Evolutionary conservation across 2,888 invertebrate species (phyloP).

Genomic region (Ctena decussata): DNA sequence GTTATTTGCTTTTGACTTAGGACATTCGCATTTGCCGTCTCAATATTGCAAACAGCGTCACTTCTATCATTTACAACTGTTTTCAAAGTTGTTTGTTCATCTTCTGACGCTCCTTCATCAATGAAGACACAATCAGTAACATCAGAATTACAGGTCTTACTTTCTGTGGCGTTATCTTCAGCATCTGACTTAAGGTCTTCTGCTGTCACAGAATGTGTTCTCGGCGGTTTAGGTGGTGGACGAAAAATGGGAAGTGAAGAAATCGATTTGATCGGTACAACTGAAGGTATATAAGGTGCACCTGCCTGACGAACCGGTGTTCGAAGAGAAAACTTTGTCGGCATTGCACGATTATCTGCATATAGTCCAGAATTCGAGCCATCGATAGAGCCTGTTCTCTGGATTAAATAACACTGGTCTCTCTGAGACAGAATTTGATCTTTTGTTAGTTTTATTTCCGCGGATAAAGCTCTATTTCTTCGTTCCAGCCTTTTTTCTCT

Average conservation of each 20-base stretch:
- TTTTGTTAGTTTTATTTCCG: conserved; percentile 47
- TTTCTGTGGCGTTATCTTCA: neutral
- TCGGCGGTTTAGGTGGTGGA: conserved; percentile 70
- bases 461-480: conserved; percentile 51
- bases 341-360: conserved; percentile 40
- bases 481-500: conserved; percentile 44
- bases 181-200: conserved; percentile 28
- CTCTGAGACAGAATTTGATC: conserved; percentile 16
- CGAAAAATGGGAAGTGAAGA: conserved; percentile 48
- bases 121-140: neutral
- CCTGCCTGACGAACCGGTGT: conserved; percentile 50
- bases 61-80: neutral
- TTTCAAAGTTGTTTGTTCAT: neutral
- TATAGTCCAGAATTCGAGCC: conserved; percentile 43
- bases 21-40: too few relatives aligned
- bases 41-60: too few relatives aligned
- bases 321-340: conserved; percentile 63
- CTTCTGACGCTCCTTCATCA: neutral
- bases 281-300: conserved; percentile 33
- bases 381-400: conserved; percentile 27
- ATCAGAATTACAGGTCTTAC: neutral
- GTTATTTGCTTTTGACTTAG: too few relatives aligned
- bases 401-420: neutral
- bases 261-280: conserved; percentile 53
- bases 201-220: conserved; percentile 45